These are phyloP conservation scores for Corticium candelabrum DNA, from an alignment of 37 sponge, comb jelly and placozoan genomes.

Conservation along the genomic window DNA sequence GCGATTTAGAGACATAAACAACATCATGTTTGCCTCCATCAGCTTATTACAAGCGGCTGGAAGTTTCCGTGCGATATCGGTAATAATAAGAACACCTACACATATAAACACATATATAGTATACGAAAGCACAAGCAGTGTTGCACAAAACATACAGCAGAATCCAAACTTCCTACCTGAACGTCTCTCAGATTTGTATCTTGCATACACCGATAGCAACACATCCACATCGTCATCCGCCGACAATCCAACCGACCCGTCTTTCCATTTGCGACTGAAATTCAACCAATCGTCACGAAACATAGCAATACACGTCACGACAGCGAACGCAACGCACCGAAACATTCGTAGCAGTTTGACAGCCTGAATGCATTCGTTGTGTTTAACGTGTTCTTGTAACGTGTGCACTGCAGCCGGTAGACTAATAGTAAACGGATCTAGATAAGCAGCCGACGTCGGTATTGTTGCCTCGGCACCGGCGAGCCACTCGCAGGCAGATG, in stretches of 20 bases:
- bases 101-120: too few relatives aligned
- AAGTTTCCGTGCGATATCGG: neutral
- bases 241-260: constrained; percentile 29
- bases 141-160: neutral
- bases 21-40: neutral
- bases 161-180: constrained; percentile 15
- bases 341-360: constrained; percentile 42
- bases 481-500: constrained; percentile 8
- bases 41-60: neutral
- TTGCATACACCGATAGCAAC: constrained; percentile 55
- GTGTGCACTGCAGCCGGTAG: neutral
- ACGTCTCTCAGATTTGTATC: constrained; percentile 22
- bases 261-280: neutral
- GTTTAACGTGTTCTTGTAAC: constrained; percentile 19
- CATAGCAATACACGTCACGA: neutral
- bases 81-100: neutral
- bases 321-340: constrained; percentile 8
- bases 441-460: constrained; percentile 8
- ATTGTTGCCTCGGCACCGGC: constrained; percentile 13
- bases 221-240: constrained; percentile 55
- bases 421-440: constrained; percentile 9
- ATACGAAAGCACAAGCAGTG: too few relatives aligned
- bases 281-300: neutral
- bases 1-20: neutral
- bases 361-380: constrained; percentile 19